Base-by-base conservation (phyloP, 2,113 vertebrate species). In the Ancistrus triradiatus region DNA sequence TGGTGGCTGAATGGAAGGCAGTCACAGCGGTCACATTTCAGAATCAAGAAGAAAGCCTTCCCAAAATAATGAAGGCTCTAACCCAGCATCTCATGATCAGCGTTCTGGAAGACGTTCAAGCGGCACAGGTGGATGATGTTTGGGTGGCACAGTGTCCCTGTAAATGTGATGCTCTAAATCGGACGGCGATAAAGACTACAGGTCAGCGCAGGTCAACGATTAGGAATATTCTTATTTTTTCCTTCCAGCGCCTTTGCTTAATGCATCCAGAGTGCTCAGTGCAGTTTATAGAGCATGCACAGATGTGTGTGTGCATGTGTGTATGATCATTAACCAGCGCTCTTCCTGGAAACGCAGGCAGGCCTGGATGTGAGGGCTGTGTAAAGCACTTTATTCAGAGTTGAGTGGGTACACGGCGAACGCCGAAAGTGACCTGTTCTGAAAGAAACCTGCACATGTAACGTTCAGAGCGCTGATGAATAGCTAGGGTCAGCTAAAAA, bases 331-430 rank as follows among this genome's bases (percentile, higher is more conserved):
- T 66, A 66, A 66, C 63, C 27, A 66, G 28, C 52, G 2, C 21
- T 66, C 52, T 66, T 66, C 63, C 63, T 66, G 52, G 63, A 57
- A 66, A 66, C 63, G 48, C 35, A 66, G 63, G 43, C 31, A 66
- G 51, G 52, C 52, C 43, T 56, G 42, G 21, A 21, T 47, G 28
- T 28, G 47, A 37, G n/a, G 6, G 31, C 43, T 27, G 28, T 38
- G 28, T 66, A 38, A 66, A 66, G 43, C 63, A 66, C 63, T 66
- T 65, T 56, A 18, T 56, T 38, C 22, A 38, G 24, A 7, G 22
- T 6, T 53, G 42, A 47, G 28, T 25, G 51, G n/a, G 42, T 56
- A 19, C 21, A 65, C 44, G 17, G 14, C 25, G 9, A 46, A 48
- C 28, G 18, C 42, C 27, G 7, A 57, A 37, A 47, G 17, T n/a